phyloP scores from a whole-genome alignment of 2,113 vertebrate genomes.

The Microtus richardsoni region DNA sequence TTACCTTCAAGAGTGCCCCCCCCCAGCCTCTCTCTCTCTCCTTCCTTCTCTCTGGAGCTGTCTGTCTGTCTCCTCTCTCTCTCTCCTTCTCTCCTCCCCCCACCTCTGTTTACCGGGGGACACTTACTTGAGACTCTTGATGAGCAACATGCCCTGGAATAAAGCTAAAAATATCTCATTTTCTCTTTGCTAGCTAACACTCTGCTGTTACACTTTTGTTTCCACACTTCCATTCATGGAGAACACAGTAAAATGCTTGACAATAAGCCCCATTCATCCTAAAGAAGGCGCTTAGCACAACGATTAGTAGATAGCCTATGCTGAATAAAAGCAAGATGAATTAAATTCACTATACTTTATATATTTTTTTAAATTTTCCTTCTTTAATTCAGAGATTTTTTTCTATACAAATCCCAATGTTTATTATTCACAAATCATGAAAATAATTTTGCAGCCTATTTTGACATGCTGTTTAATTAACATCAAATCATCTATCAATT shows the following conservation, averaged over 20 bases:
- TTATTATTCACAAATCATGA: not conserved
- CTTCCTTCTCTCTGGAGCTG: not conserved
- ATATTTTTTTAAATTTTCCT: conserved; percentile 15
- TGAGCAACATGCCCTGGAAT: not conserved
- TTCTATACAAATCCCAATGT: not conserved
- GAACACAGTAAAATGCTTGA: not conserved
- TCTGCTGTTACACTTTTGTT: not conserved
- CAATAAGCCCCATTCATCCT: not conserved
- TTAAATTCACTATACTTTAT: not conserved
- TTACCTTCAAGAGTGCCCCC: not conserved
- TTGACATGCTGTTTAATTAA: not conserved
- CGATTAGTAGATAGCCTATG: not conserved
- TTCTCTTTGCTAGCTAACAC: not conserved
- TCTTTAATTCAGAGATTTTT: not conserved
- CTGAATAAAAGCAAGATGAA: not conserved
- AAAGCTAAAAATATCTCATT: not conserved
- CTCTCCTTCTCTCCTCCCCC: fast-evolving
- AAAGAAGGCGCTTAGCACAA: not conserved
- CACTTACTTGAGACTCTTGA: not conserved
- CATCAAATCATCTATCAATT: not conserved
- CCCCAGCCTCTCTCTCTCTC: not conserved
- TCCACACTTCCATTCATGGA: not conserved
- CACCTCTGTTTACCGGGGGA: too few species aligned
- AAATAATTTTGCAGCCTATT: conserved; percentile 1
- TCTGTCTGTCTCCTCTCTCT: fast-evolving